Evolutionary conservation across 2,888 invertebrate genomes (phyloP).

Genomic region (Brenthis ino): DNA sequence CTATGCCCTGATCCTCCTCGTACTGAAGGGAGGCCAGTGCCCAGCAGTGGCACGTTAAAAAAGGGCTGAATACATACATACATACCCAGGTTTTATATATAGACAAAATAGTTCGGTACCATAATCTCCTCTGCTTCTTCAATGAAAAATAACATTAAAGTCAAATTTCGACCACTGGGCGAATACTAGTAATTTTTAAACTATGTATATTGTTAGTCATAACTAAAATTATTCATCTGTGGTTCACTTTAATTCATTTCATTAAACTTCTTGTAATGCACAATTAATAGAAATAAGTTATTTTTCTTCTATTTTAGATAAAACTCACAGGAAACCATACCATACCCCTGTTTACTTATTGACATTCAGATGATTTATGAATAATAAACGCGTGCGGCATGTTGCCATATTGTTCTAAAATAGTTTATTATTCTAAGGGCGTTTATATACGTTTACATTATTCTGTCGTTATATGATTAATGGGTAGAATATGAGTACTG

Average conservation of each 20-base stretch:
- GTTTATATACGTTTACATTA: slow-evolving; percentile 16
- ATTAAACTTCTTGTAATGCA: slow-evolving; percentile 4
- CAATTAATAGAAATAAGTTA: slow-evolving; percentile 4
- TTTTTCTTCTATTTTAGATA: slow-evolving; percentile 24
- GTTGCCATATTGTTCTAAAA: slow-evolving; percentile 59
- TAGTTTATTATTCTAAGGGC: slow-evolving; percentile 44
- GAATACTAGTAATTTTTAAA: too few relatives aligned
- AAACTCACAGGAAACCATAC: slow-evolving; percentile 33
- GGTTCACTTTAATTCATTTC: not conserved
- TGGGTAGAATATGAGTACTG: too few relatives aligned
- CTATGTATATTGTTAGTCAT: too few relatives aligned
- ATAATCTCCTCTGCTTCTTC: not conserved
- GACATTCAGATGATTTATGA: slow-evolving; percentile 72
- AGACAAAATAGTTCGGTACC: not conserved
- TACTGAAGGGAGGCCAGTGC: too few relatives aligned
- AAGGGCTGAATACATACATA: too few relatives aligned
- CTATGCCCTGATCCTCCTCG: too few relatives aligned
- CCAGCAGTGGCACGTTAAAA: too few relatives aligned
- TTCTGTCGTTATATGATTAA: too few relatives aligned
- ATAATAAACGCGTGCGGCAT: slow-evolving; percentile 60
- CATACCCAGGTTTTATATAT: not conserved
- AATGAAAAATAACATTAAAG: too few relatives aligned
- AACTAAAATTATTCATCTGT: too few relatives aligned
- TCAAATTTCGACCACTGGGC: too few relatives aligned
- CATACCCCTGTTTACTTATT: slow-evolving; percentile 51